These are phyloP conservation scores for Gnathonemus longibarbis DNA, from an alignment of 2,113 vertebrate genomes.

Conservation along the genomic window DNA sequence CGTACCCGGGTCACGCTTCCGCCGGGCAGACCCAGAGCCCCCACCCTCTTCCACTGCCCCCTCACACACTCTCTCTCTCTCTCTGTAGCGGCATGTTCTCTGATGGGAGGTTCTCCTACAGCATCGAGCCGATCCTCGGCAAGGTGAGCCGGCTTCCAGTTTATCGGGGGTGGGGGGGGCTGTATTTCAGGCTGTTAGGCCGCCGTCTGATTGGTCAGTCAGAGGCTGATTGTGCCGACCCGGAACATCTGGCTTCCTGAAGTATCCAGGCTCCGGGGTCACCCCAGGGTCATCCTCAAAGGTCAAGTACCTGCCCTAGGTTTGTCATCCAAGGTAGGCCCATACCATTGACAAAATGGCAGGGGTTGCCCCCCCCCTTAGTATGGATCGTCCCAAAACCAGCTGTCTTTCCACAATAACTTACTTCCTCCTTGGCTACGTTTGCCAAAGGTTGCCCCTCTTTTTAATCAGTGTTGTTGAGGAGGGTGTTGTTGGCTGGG, in stretches of 20 bases:
- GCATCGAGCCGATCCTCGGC: conserved; percentile 66
- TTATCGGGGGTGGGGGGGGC: background rate
- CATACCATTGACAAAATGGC: background rate
- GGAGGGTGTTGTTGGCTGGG: background rate
- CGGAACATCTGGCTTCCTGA: background rate
- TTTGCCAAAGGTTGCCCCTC: background rate
- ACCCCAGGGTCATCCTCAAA: background rate
- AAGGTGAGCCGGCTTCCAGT: conserved; percentile 48
- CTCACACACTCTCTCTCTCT: background rate
- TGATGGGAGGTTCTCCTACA: conserved; percentile 73
- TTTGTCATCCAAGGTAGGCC: background rate
- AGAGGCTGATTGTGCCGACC: background rate
- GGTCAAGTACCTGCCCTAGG: background rate
- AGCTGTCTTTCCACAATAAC: background rate
- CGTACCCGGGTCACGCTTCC: too few species aligned
- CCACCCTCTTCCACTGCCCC: background rate
- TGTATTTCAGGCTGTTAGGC: background rate
- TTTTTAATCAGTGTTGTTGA: background rate
- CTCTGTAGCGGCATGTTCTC: conserved; percentile 80
- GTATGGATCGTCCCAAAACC: background rate
- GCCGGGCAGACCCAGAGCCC: background rate
- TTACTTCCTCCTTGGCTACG: background rate
- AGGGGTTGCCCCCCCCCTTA: background rate
- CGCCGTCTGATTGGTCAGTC: background rate
- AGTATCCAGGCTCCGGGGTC: background rate